These are phyloP conservation scores for Romanogobio albipinnatus DNA, from an alignment of 2,113 vertebrate genomes.

Conservation along the genomic window DNA sequence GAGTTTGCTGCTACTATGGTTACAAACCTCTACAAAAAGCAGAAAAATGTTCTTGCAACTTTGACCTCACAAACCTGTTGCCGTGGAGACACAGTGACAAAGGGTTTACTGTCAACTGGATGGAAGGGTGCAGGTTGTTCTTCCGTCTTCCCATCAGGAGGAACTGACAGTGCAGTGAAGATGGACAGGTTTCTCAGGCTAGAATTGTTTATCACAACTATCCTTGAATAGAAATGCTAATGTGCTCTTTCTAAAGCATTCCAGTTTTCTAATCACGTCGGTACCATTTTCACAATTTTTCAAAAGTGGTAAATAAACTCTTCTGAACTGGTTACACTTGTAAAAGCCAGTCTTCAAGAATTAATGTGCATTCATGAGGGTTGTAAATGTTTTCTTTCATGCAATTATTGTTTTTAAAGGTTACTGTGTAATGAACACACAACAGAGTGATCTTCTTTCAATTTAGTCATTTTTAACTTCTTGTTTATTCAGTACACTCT, in stretches of 20 bases:
- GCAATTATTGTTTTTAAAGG: conserved; percentile 10
- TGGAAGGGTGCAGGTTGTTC: conserved; percentile 46
- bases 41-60: conserved; percentile 37
- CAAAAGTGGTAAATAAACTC: background rate
- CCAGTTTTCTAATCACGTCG: background rate
- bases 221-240: conserved; percentile 11
- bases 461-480: background rate
- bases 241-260: conserved; percentile 1
- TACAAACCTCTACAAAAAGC: conserved; percentile 41
- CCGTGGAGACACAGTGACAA: conserved; percentile 48
- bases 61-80: conserved; percentile 57
- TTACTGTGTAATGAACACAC: background rate
- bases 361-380: background rate
- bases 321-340: background rate
- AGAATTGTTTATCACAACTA: background rate
- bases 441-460: background rate
- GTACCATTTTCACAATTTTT: background rate
- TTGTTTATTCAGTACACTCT: background rate
- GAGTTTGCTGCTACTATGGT: conserved; percentile 51
- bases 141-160: conserved; percentile 32
- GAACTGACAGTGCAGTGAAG: conserved; percentile 36
- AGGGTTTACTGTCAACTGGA: conserved; percentile 50
- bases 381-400: background rate
- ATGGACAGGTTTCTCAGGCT: background rate
- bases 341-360: background rate